phyloP scores from a whole-genome alignment of 1,140 invertebrate species.

The Rhizoglyphus robini region DNA sequence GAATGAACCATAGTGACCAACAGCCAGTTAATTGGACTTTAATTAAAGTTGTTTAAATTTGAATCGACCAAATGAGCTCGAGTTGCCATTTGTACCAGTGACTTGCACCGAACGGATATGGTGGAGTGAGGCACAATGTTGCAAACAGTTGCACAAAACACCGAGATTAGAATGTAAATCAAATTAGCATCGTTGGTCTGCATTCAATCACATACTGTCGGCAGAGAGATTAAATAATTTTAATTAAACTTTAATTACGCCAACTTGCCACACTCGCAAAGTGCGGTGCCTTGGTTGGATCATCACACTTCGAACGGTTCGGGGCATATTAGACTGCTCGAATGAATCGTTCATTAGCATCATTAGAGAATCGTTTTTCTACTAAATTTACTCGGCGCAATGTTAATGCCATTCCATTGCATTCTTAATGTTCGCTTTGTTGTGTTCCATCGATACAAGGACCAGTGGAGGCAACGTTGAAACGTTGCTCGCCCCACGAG shows the following conservation, averaged over 20 bases:
- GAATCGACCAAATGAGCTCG: neutral
- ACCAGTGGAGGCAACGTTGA: neutral
- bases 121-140: too few relatives aligned
- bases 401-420: neutral
- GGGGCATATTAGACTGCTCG: too few relatives aligned
- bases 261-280: neutral
- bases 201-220: neutral
- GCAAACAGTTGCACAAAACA: neutral
- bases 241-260: constrained; percentile 10
- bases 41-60: constrained; percentile 3
- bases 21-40: constrained; percentile 7
- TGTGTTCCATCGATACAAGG: neutral
- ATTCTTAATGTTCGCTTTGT: neutral
- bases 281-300: too few relatives aligned
- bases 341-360: neutral
- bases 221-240: neutral
- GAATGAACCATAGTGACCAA: neutral
- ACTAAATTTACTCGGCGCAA: constrained; percentile 8
- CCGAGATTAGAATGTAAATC: constrained; percentile 2
- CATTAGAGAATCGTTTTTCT: neutral
- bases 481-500: too few relatives aligned
- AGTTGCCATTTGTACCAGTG: too few relatives aligned
- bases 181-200: neutral
- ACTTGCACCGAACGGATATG: too few relatives aligned
- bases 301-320: neutral